Evolutionary conservation across 2,888 invertebrate species (phyloP), one percentile per base, ranked within the genome.

Genomic region (Leptopilina myrica): DNA sequence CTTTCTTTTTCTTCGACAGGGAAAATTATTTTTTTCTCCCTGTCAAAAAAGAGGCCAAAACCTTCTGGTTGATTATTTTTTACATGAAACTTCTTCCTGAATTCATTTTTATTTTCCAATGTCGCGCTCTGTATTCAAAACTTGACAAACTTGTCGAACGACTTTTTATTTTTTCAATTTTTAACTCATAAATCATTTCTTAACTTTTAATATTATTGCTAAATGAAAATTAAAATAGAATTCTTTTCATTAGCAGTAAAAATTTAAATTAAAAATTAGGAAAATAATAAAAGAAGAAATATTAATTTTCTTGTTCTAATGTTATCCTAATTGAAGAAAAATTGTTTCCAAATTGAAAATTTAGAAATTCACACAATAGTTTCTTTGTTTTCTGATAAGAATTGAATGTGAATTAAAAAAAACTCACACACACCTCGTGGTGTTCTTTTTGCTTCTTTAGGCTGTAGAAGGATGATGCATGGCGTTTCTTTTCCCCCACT

Each of bases 391-490:
- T 73, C 69, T 33, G 20, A 53, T 53, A 53, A 56, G 40, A 33
- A n/a, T 33, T 73, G 73, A 12, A 73, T 56, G 33, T 33, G 53
- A 53, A 69, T 33, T 2, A 33, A 33, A 33, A 33, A 33, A 33
- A 3, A 33, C 33, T 4, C 33, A 33, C 33, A 89, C 90, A 89
- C 88, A 90, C 88, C 91, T 89, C 86, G 90, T 90, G 90, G 91
- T 91, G 91, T 90, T 89, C 90, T 91, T 33, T 90, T 90, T 90
- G 85, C 88, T 89, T 43, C 43, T 88, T 88, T 88, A 83, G 86
- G 85, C 85, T 87, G 86, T 88, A 89, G 87, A 88, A 90, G 89
- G 89, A 91, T 91, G 91, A 91, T 91, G 89, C 89, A 91, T 91
- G 90, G 91, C 90, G 89, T 90, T 91, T 85, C 85, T 84, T 84